Evolutionary conservation across 2,113 vertebrate species (phyloP), one percentile per base, ranked within the genome.

Genomic region (Piprites chloris): DNA sequence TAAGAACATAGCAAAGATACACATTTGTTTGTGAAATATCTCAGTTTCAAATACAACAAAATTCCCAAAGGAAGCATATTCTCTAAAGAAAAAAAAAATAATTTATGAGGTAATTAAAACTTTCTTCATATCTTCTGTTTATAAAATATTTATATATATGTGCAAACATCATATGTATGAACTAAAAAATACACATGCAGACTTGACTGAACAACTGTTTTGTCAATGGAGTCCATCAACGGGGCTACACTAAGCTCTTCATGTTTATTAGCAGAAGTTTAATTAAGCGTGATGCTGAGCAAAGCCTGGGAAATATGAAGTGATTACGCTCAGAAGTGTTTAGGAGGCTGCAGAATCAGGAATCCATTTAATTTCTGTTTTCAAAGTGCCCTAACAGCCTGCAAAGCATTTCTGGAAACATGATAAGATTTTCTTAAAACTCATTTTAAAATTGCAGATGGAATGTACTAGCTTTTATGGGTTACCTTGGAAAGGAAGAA

Each of bases 231-330:
- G n/a, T 52, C 49, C 79, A 85, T 58, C 44, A 78, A 13, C 24
- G 67, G 50, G 47, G 62, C 46, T 66, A 52, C 94, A 66, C 10
- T 32, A 74, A 84, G 22, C 26, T 27, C 53, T 87, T 82, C 12
- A 20, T 1, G 15, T 87, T 69, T 80, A 69, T 87, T 94, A 90
- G 67, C 46, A 82, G 9, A 74, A 69, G 39, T 61, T 76, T 79
- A 85, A 79, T 85, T 72, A 75, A 85, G 85, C 1, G 0, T 69
- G 71, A 37, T 56, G 28, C n/a, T 82, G 50, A 91, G 37, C 53
- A 94, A 92, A 93, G 49, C 56, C 62, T 91, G 58, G 46, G 66
- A 91, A 94, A 87, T 74, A 80, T 15, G 37, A 78, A 91, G 46
- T 50, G 37, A 73, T 76, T 84, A 26, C 53, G n/a, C 56, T 75